Percentiles rank a stretch among this genome's conserved stretches.
These are phyloP conservation scores for Hydriomena furcata DNA, from an alignment of 2,888 invertebrate genomes.

Conservation along the genomic window DNA sequence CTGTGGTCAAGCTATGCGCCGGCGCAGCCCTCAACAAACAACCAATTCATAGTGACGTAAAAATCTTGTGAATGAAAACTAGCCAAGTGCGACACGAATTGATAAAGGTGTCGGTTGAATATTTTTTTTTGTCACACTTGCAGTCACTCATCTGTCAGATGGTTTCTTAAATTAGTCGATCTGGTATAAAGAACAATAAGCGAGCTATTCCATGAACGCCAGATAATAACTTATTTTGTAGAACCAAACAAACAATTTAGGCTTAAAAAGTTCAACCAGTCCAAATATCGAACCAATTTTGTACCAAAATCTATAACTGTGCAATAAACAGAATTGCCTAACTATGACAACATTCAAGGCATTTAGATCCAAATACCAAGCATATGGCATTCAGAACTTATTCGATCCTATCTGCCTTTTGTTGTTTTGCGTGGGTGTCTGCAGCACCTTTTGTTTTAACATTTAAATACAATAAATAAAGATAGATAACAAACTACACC, in stretches of 20 bases:
- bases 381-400: conserved; percentile 11
- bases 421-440: conserved; percentile 8
- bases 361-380: conserved; percentile 21
- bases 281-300: neutral
- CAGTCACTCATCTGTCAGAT: too few species aligned
- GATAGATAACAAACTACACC: neutral
- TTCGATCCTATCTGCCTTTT: conserved; percentile 12
- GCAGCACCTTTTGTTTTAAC: conserved; percentile 1
- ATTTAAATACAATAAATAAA: neutral
- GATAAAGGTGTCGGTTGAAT: neutral
- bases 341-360: conserved; percentile 18
- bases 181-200: too few species aligned
- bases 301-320: conserved; percentile 1
- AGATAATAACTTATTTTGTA: too few species aligned
- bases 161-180: too few species aligned
- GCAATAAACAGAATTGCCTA: conserved; percentile 14
- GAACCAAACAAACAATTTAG: too few species aligned
- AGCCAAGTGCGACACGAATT: conserved; percentile 39
- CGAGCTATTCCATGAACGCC: too few species aligned
- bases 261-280: neutral
- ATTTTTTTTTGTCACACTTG: neutral
- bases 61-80: conserved; percentile 62
- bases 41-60: conserved; percentile 42
- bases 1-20: conserved; percentile 53
- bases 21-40: conserved; percentile 69